Evolutionary conservation across 2,888 invertebrate species (phyloP), one percentile per base, ranked within the genome.

Genomic region (Ennomos quercinarius): DNA sequence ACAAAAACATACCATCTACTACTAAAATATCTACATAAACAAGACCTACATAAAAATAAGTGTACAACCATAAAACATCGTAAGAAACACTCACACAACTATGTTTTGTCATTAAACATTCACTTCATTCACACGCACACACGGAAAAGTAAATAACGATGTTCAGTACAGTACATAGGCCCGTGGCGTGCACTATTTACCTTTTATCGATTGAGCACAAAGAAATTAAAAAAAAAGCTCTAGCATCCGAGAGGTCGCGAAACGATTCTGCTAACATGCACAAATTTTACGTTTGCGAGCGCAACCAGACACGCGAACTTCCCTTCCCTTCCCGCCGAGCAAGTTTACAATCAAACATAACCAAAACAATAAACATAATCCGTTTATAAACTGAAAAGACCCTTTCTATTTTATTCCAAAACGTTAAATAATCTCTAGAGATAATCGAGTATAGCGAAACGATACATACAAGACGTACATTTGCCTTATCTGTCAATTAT

Each of bases 261-360:
- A 70, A 75, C 69, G 62, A 70, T 72, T 74, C 74, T 75, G 72
- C 81, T 77, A 80, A 76, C 77, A 76, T 68, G 67, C 77, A 77
- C 78, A 63, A 38, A 63, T 76, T 76, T 73, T 73, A 5, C 27
- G 27, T 27, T 27, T 63, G 74, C 74, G 74, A 78, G 66, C 74
- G 67, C 73, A 77, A 76, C 71, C 67, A 45, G 49, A 71, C 74
- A 78, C 75, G 76, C 77, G 81, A 80, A 80, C 78, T 74, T 76
- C 74, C 74, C 72, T 68, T 75, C 74, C 77, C 72, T 68, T 75
- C 74, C 77, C 77, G 77, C 78, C 79, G 81, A 75, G 73, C 79
- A 81, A 75, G 73, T 73, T 80, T 80, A 79, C 75, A 80, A 78
- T 83, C 67, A 64, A 74, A 77, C 76, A 77, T 78, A 83, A 77